Evolutionary conservation across 2,113 vertebrate genomes (phyloP), one percentile per base, ranked within the genome.

Genomic region (Meleagris gallopavo): DNA sequence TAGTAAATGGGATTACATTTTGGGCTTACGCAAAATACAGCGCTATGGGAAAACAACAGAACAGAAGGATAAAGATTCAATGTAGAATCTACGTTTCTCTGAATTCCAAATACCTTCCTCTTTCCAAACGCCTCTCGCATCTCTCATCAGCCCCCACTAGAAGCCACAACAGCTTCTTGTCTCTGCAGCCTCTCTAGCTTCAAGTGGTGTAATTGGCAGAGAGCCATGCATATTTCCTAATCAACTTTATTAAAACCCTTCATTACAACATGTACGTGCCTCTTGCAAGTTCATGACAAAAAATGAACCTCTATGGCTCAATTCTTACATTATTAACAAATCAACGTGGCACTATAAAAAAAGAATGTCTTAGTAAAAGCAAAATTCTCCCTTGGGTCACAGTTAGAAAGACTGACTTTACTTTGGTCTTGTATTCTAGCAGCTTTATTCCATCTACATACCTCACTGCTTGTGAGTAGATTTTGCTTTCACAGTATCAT

Each of bases 291-390:
- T 86, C 48, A 61, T 54, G 45, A 87, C 36, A 89, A 61, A n/a
- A 90, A 88, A 78, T 5, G 29, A 78, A 84, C 65, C 70, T 79
- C 86, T 70, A 76, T 92, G 54, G 71, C 54, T 84, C 50, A 85
- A 54, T 34, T 70, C 21, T 36, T 77, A 64, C 57, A 61, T 30
- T 30, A 76, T 88, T 84, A 94, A 72, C 11, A 76, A 79, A 86
- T 74, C 46, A 84, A 12, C 10, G 30, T 24, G 8, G 8, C 43
- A 10, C 40, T 79, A 73, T 38, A 86, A 94, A 65, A 40, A 82
- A 86, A 92, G 40, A 0, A 82, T 78, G 58, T 87, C 36, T 50
- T 45, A 45, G 17, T 41, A 55, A 69, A 11, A 82, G 7, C 27
- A 78, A 88, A n/a, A 78, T 6, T 40, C 11, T 41, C 73, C 70